Base-by-base conservation (phyloP, 2,113 vertebrate genomes). In the Hemibagrus wyckioides region DNA sequence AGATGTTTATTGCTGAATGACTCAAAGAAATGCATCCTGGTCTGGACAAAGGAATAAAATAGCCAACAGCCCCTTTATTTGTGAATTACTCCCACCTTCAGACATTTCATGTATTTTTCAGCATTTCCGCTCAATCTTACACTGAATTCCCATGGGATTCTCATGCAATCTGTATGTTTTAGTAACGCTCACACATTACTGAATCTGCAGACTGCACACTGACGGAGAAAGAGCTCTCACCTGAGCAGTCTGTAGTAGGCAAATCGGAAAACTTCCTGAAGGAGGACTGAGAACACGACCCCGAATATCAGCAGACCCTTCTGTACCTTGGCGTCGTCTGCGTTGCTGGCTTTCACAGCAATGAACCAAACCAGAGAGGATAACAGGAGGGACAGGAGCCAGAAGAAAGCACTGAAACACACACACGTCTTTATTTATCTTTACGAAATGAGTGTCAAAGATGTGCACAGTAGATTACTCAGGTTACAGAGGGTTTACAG, bases 281-380 rank as follows among this genome's bases (percentile, higher is more conserved):
- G 92, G 73, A 95, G 81, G 84, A 96, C 95, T 0, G 95, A 96
- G 83, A 95, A 94, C 90, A 95, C 92, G 25, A 95, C 94, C n/a
- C 95, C 95, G 59, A 94, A 95, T 86, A 96, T 93, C 56, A 96
- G 90, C 67, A 96, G 93, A 3, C 92, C 93, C 80, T 91, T 93
- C 90, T 95, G 94, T 82, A 95, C 57, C 0, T 19, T 54, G 30
- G 89, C 83, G 82, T 95, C 91, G 0, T 65, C 71, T 0, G 91
- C 84, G 59, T 93, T 90, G 1, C 94, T 95, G 61, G 93, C 94
- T 86, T 94, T 95, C 30, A 94, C 90, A 0, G 95, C 94, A 1
- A 96, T 94, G 89, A 96, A 96, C 95, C 95, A 96, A 83, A 95
- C 92, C 69, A 96, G 92, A 41, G 95, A 95, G 19, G 95, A 95